Base-by-base conservation (phyloP, 1,140 invertebrate species). In the Stegodyphus dumicola region DNA sequence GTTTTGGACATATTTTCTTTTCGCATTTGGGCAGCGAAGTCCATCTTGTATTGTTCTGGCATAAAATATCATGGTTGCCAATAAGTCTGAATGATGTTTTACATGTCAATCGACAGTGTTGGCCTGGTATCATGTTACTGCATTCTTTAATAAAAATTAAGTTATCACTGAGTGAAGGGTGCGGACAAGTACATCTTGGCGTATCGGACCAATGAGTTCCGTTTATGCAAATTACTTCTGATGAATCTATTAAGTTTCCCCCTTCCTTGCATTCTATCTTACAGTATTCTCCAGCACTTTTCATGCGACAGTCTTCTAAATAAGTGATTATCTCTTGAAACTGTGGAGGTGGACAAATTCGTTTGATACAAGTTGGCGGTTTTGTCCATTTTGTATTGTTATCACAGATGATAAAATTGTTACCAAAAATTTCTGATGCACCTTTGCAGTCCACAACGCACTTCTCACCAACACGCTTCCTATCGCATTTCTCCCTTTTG, bases 41-140 rank as follows among this genome's bases (percentile, higher is more conserved):
- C 71, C 71, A 74, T 56, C 54, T 53, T 13, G 52, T 54, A 56
- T 74, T 18, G 13, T 53, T 74, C 49, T 56, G 71, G 52, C 71
- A 74, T n/a, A 33, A 5, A 6, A 74, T 54, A 7, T 6, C n/a
- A 0, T 10, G 5, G 15, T 52, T 52, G 4, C 17, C 33, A 54
- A 74, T 6, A 6, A 17, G 15, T 17, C 5, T 6, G 6, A 17
- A 17, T n/a, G 11, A 7, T 13, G 9, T 67, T 67, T 67, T 53
- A 17, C 71, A 74, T 52, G 13, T 56, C 33, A 74, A 56, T 7
- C 6, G 13, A 33, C 71, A 74, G 6, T 5, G 7, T 6, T 74
- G 15, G 0, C 53, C 53, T 18, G n/a, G 51, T 17, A n/a, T 53
- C 7, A 54, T 54, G 2, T 15, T 11, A 11, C 18, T 74, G 17